These are phyloP conservation scores for Platycercus adscitus DNA, from an alignment of 2,113 vertebrate species.

Conservation along the genomic window DNA sequence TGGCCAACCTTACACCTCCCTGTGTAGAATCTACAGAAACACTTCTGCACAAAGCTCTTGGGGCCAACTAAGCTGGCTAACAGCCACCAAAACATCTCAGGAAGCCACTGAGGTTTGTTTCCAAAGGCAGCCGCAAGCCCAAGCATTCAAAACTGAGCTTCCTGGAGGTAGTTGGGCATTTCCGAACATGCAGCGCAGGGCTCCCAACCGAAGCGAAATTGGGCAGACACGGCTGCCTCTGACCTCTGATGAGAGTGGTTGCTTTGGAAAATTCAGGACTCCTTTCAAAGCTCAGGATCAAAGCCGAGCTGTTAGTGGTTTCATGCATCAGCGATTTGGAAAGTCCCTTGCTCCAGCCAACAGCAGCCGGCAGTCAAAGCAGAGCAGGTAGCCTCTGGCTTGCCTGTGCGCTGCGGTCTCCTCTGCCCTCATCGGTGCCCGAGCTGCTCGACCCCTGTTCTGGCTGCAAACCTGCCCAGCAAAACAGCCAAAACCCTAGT, in stretches of 20 bases:
- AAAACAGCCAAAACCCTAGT: background rate
- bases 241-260: background rate
- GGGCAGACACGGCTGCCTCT: accelerated
- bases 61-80: background rate
- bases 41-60: background rate
- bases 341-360: slow-evolving; percentile 34
- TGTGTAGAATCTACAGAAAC: background rate
- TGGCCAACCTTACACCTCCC: background rate
- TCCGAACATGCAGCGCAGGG: accelerated
- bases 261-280: background rate
- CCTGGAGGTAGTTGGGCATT: background rate
- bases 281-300: background rate
- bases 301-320: slow-evolving; percentile 14
- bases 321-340: background rate
- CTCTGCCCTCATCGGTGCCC: accelerated
- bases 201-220: background rate
- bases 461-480: background rate
- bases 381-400: background rate
- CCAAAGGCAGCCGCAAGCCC: background rate
- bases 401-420: accelerated
- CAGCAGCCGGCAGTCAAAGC: background rate
- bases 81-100: background rate
- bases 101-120: background rate
- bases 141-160: background rate
- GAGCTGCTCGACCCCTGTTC: accelerated